A percentile compares a stretch with the other conserved stretches of the same genome.
Evolutionary conservation across 1,140 invertebrate species (phyloP).

Genomic region (Zaprionus kolodkinae): DNA sequence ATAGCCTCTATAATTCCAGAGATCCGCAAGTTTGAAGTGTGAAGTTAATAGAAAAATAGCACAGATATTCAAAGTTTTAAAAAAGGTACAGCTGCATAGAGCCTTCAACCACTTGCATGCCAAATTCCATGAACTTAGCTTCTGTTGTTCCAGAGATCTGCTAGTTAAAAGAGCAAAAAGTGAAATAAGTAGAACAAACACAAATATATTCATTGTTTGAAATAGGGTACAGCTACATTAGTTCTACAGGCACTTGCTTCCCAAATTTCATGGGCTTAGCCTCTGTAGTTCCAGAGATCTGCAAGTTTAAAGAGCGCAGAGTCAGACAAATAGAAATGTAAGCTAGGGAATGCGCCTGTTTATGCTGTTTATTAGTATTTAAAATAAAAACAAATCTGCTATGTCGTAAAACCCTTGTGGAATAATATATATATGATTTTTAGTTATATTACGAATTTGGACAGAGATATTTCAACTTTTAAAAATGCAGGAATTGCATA

Average conservation of each 20-base stretch:
- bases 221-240: background rate
- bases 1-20: background rate
- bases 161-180: background rate
- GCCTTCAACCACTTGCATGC: too few species aligned
- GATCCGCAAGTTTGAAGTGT: background rate
- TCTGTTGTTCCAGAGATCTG: background rate
- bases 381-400: too few species aligned
- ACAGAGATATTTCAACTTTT: too few species aligned
- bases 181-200: background rate
- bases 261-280: background rate
- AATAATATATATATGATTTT: too few species aligned
- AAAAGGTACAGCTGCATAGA: background rate
- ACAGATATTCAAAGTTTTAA: background rate
- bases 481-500: too few species aligned
- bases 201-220: too few species aligned
- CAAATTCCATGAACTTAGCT: too few species aligned
- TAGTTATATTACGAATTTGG: too few species aligned
- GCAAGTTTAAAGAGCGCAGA: background rate
- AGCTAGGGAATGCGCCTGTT: too few species aligned
- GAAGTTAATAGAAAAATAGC: background rate
- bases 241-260: background rate
- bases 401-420: too few species aligned
- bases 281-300: background rate
- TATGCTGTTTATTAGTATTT: too few species aligned
- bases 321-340: background rate